Evolutionary conservation across 2,797 vertebrate genomes (phyloP).

Genomic region (Discoglossus pictus): DNA sequence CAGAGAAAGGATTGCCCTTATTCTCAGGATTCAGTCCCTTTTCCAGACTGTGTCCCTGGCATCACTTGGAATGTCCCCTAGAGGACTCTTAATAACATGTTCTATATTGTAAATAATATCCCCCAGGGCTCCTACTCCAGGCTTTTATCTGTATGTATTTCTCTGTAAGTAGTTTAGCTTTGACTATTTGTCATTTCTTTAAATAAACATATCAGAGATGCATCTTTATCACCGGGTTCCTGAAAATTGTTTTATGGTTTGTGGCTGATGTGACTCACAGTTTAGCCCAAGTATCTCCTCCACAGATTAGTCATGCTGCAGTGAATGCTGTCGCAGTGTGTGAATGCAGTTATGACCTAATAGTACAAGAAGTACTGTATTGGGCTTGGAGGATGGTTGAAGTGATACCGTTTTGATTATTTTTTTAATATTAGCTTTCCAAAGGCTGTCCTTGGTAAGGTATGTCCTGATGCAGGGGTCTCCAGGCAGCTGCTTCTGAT

Average conservation of each 20-base stretch:
- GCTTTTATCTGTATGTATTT: conserved; percentile 10
- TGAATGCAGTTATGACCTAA: no score
- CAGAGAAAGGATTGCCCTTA: no score
- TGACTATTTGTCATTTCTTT: conserved; percentile 13
- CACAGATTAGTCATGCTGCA: no score
- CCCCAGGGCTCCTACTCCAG: neutral
- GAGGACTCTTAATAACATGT: conserved; percentile 9
- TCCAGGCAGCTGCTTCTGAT: no score
- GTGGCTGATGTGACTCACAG: neutral
- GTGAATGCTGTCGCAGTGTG: no score
- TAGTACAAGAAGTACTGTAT: no score
- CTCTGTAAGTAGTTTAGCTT: conserved; percentile 27
- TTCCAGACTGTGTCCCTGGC: conserved; percentile 1
- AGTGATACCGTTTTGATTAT: no score
- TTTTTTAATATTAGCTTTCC: no score
- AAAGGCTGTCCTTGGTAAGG: no score
- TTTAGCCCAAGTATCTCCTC: no score
- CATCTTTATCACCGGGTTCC: conserved; percentile 19
- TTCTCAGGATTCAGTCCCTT: neutral
- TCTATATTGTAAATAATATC: conserved; percentile 60
- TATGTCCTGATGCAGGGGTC: no score
- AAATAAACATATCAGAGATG: conserved; percentile 47
- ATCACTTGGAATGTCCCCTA: neutral
- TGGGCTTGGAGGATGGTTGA: no score
- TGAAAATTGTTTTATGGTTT: conserved; percentile 1